Evolutionary conservation across 2,113 vertebrate genomes (phyloP).

Genomic region (Eonycteris spelaea): DNA sequence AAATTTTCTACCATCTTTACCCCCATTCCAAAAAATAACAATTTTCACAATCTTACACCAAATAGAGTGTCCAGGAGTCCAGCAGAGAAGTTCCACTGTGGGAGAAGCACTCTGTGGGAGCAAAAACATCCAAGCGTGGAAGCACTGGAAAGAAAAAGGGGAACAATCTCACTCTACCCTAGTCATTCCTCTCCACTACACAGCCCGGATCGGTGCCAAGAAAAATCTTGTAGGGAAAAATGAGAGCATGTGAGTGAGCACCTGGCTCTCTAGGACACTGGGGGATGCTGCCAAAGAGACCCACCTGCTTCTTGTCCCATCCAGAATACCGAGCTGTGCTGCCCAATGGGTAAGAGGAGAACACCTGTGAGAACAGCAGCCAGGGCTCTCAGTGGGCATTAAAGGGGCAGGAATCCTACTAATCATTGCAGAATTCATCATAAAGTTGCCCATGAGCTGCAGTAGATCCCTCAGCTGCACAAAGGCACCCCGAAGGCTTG

Average conservation of each 20-base stretch:
- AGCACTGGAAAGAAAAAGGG: neutral
- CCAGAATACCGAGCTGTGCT: neutral
- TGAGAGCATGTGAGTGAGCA: neutral
- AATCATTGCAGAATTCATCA: neutral
- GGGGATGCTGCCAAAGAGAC: neutral
- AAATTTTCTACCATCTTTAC: neutral
- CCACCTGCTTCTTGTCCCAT: neutral
- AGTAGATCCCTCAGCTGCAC: neutral
- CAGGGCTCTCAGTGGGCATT: neutral
- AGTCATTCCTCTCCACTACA: neutral
- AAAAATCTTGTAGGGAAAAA: no score
- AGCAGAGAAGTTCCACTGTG: neutral
- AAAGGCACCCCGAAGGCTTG: neutral
- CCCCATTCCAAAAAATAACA: fast-evolving
- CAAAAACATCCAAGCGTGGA: neutral
- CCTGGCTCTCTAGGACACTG: neutral
- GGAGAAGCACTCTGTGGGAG: neutral
- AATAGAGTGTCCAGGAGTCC: neutral
- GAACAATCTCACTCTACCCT: neutral
- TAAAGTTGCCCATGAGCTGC: neutral
- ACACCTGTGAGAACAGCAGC: neutral
- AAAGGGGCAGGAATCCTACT: neutral
- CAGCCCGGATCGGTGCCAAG: no score
- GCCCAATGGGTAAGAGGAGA: neutral
- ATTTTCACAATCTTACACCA: neutral